A percentile compares a stretch with the other conserved stretches of the same genome.
Evolutionary conservation across 2,113 vertebrate species (phyloP).

Genomic region (Semicossyphus pulcher): DNA sequence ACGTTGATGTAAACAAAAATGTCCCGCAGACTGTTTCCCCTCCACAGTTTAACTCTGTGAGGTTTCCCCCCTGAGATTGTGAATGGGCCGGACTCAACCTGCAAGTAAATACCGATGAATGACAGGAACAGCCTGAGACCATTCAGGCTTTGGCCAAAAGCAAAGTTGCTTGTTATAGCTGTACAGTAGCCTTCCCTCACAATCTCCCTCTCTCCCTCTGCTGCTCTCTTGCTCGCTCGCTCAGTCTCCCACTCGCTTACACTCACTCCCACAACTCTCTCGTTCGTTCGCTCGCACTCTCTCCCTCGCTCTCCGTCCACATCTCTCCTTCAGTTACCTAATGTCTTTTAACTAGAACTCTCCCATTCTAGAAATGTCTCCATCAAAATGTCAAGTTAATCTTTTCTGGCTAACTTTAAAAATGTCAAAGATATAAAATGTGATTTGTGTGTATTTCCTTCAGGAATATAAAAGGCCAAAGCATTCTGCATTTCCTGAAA

Average conservation of each 20-base stretch:
- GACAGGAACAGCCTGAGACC: constrained; percentile 60
- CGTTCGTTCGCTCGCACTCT: constrained; percentile 5
- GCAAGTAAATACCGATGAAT: constrained; percentile 40
- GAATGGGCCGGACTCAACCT: constrained; percentile 9
- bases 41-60: not conserved
- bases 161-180: constrained; percentile 47
- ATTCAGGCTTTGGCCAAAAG: constrained; percentile 57
- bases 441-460: not conserved
- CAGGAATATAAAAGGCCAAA: not conserved
- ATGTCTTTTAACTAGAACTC: constrained; percentile 30
- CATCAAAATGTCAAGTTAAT: constrained; percentile 43
- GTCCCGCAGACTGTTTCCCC: not conserved
- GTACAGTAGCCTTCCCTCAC: constrained; percentile 47
- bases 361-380: constrained; percentile 5
- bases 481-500: not conserved
- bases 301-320: constrained; percentile 14
- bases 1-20: no score
- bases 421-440: constrained; percentile 39
- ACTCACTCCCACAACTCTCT: constrained; percentile 56
- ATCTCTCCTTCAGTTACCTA: constrained; percentile 41
- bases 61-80: constrained; percentile 14
- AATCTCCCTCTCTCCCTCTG: constrained; percentile 42
- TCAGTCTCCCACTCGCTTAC: constrained; percentile 66
- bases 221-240: constrained; percentile 50
- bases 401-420: constrained; percentile 32